Evolutionary conservation across 1,140 invertebrate species (phyloP), one percentile per base, ranked within the genome.

Genomic region (Stratiolaelaps scimitus): DNA sequence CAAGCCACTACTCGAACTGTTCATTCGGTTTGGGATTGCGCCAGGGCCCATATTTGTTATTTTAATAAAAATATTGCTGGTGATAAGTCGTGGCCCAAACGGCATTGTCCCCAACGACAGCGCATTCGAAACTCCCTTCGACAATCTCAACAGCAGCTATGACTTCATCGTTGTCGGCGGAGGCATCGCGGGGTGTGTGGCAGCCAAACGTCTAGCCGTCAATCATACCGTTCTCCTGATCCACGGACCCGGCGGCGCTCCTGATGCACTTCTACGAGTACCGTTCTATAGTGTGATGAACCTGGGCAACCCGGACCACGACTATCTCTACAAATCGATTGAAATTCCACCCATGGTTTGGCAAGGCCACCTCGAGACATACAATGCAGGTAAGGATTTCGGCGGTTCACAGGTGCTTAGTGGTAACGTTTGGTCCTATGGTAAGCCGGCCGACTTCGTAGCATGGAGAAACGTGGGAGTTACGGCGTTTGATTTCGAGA

Each of bases 171-270:
- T 68, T 66, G 75, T 80, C 64, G 78, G 78, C 5, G 79, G 74
- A 17, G 79, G 78, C 29, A 76, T 78, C 6, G 76, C 77, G 6
- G 78, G 79, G 19, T 75, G 74, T 67, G 77, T 80, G 17, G 46
- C 80, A 64, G 78, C 78, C 1, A 77, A 73, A 65, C 71, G 78
- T 17, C 71, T 80, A 30, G 73, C 77, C 0, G 73, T 80, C 65
- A 66, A 64, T 5, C 67, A 67, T 46, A 44, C 46, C 7, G 19
- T 29, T 64, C 53, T 60, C 15, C 23, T 60, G 47, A 30, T 60
- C 47, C 0, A 85, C 90, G 6, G 88, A 87, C 65, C 83, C 81
- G 23, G 84, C 88, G 0, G 86, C 28, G 19, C 28, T 7, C 47
- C 47, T 1, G 26, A 60, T 34, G 15, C 13, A 26, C 10, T 60